phyloP scores from a whole-genome alignment of 92 coral and sea anemone species.

The Phenganax stokvisi region DNA sequence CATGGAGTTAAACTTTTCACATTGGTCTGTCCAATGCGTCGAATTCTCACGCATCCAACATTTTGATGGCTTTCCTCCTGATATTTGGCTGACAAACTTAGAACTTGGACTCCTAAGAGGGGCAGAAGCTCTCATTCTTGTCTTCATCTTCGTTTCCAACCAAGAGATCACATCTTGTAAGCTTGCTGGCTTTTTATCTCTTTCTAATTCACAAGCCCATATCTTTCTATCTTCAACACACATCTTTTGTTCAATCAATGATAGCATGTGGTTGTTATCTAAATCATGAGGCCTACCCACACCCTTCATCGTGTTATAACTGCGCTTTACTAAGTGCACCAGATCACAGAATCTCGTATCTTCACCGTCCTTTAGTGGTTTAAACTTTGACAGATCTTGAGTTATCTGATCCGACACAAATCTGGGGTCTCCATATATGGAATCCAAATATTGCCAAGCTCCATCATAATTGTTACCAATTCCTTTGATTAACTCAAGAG shows the following conservation, averaged over 20 bases:
- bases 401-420: neutral
- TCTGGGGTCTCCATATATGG: neutral
- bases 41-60: neutral
- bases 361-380: neutral
- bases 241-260: too few species aligned
- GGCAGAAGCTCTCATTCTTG: too few species aligned
- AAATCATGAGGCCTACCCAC: too few species aligned
- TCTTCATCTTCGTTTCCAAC: too few species aligned
- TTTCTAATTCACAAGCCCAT: too few species aligned
- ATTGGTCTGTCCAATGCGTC: neutral
- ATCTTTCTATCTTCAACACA: too few species aligned
- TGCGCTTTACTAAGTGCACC: neutral
- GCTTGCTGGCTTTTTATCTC: too few species aligned
- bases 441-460: constrained; percentile 2
- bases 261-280: too few species aligned
- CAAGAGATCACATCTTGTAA: too few species aligned
- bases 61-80: neutral
- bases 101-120: too few species aligned
- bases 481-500: neutral
- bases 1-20: neutral
- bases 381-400: neutral
- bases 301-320: too few species aligned
- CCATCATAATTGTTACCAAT: constrained; percentile 1
- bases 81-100: too few species aligned
- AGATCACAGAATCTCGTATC: constrained; percentile 9